Base-by-base conservation (phyloP, 1,140 invertebrate genomes). In the Hyphantria cunea region DNA sequence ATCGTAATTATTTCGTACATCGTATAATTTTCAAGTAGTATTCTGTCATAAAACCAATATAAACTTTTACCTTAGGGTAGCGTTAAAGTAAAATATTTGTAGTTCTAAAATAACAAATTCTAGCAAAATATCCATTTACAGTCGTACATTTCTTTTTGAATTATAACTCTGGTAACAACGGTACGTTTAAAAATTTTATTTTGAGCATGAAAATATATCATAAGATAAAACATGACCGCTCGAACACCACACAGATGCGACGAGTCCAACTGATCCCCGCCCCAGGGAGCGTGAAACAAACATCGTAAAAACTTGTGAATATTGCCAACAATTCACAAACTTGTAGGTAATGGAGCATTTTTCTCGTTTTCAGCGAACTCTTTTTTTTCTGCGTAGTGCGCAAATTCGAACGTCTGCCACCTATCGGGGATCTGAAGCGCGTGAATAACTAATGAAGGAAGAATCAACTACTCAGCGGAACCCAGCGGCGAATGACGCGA, bases 231-330 rank as follows among this genome's bases (percentile, higher is more conserved):
- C 68, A 80, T 73, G 72, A 76, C 72, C 66, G 72, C 73, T 76
- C 68, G 74, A 77, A 76, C 64, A 62, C 70, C 75, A 76, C 78
- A 70, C 78, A 82, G 78, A 80, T 82, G 85, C 71, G 77, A 75
- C 74, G 73, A 74, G 74, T 77, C 71, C 74, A 74, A 58, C 55
- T 66, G 82, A 83, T 80, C 80, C 80, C 66, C 59, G 70, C 77
- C 76, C 68, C 56, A 68, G 78, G 67, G 56, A 66, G 64, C 34
- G 60, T 73, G 74, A 78, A 78, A 80, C 76, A 86, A 83, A 86
- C 74, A 76, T 79, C 71, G 82, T 81, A 85, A 85, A 85, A 86
- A 76, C 72, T 78, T 77, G 68, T 62, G 68, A 78, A 80, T 72
- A 76, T 76, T 71, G 70, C 70, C 62, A 78, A 79, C 75, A 80